Conservation (phyloP, 2,888 invertebrate genomes). For the Eurois occulta region DNA sequence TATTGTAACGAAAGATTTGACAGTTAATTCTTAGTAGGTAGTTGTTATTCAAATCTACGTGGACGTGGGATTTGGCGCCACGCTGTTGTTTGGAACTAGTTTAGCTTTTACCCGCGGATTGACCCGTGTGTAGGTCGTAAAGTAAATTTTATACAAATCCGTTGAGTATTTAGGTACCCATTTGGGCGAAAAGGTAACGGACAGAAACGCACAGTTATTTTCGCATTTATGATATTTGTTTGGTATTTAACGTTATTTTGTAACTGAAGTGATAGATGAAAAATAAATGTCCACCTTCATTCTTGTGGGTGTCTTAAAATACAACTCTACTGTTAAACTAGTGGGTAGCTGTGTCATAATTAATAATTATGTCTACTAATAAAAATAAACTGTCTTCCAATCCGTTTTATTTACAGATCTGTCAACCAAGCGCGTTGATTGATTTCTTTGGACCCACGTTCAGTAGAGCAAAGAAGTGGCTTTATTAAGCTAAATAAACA, state of each 20-base stretch:
- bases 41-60: slow-evolving; percentile 13
- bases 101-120: not conserved
- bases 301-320: slow-evolving; percentile 35
- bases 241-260: slow-evolving; percentile 5
- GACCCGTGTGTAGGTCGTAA: not conserved
- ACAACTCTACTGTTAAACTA: slow-evolving; percentile 1
- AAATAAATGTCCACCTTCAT: slow-evolving; percentile 34
- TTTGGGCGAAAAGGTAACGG: not conserved
- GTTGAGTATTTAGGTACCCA: too few species aligned
- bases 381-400: slow-evolving; percentile 13
- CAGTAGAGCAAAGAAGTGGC: not conserved
- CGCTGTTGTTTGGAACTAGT: not conserved
- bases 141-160: not conserved
- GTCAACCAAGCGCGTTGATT: not conserved
- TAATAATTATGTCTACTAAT: not conserved
- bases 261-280: slow-evolving; percentile 12
- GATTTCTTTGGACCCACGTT: not conserved
- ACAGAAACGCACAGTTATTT: not conserved
- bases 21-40: slow-evolving; percentile 28
- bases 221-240: not conserved
- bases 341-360: slow-evolving; percentile 18
- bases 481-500: not conserved
- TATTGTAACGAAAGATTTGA: slow-evolving; percentile 14
- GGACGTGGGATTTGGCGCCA: slow-evolving; percentile 25
- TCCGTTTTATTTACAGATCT: not conserved